These are phyloP conservation scores for Anguilla japonica DNA, from an alignment of 2,113 vertebrate genomes.

Conservation along the genomic window DNA sequence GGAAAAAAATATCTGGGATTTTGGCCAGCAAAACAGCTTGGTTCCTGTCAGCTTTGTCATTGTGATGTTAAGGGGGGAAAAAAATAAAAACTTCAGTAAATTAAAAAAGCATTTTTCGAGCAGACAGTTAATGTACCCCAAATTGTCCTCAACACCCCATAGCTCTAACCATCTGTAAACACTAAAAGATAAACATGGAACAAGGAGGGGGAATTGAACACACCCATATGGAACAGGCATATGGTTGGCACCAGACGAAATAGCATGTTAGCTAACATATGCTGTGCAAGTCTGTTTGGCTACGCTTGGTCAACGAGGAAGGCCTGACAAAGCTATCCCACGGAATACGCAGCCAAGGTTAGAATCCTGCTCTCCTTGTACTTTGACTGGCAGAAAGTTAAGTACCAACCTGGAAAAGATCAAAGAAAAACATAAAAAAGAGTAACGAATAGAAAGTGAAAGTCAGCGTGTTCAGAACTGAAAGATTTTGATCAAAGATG, in stretches of 20 bases:
- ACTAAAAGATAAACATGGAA: background rate
- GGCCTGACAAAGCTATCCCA: slow-evolving; percentile 46
- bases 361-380: background rate
- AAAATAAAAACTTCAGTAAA: background rate
- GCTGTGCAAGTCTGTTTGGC: slow-evolving; percentile 49
- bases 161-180: background rate
- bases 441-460: background rate
- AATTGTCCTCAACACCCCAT: background rate
- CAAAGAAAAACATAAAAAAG: background rate
- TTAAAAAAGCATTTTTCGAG: background rate
- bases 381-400: background rate
- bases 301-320: slow-evolving; percentile 46
- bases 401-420: background rate
- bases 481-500: background rate
- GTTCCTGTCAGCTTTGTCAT: slow-evolving; percentile 4
- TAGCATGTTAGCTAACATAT: slow-evolving; percentile 62
- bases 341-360: slow-evolving; percentile 29
- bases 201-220: background rate
- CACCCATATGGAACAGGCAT: slow-evolving; percentile 63
- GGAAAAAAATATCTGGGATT: background rate
- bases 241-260: slow-evolving; percentile 63
- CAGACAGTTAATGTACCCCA: background rate
- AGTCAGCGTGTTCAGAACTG: background rate
- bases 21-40: background rate
- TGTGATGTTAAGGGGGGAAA: background rate